Evolutionary conservation across 2,888 invertebrate genomes (phyloP).

Genomic region (Lasioglossum zephyrum): DNA sequence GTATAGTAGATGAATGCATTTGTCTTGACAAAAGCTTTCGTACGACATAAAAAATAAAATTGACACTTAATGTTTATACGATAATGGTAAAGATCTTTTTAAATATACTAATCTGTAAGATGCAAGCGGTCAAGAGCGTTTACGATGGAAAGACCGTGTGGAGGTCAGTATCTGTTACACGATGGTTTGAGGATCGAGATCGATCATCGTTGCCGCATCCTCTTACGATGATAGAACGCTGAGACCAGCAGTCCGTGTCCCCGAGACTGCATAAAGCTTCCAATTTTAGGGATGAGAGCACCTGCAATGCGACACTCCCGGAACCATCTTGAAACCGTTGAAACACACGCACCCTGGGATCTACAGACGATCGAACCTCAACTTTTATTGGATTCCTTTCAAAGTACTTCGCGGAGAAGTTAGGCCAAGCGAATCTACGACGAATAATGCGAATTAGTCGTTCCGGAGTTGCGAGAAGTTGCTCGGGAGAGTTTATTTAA

Average conservation of each 20-base stretch:
- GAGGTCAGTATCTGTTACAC: background rate
- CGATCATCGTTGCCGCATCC: slow-evolving; percentile 27
- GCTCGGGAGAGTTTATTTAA: background rate
- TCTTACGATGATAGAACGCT: slow-evolving; percentile 24
- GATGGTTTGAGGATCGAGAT: slow-evolving; percentile 7
- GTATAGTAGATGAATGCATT: too few species aligned
- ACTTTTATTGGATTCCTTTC: background rate
- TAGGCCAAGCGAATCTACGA: background rate
- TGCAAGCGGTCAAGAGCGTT: background rate
- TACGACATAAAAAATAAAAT: too few species aligned
- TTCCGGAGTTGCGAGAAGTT: background rate
- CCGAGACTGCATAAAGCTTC: slow-evolving; percentile 53
- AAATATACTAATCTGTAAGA: background rate
- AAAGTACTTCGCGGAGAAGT: background rate
- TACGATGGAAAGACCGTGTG: background rate
- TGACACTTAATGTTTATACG: too few species aligned
- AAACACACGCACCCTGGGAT: slow-evolving; percentile 48
- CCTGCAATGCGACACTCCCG: slow-evolving; percentile 74
- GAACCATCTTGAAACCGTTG: slow-evolving; percentile 59
- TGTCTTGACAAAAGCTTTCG: too few species aligned
- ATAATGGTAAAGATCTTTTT: background rate
- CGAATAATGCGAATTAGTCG: background rate
- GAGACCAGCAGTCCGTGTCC: slow-evolving; percentile 32
- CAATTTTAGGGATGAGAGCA: slow-evolving; percentile 71
- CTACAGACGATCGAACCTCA: slow-evolving; percentile 40